phyloP scores from a whole-genome alignment of 92 coral and sea anemone species.

The Epizoanthus ramosus region DNA sequence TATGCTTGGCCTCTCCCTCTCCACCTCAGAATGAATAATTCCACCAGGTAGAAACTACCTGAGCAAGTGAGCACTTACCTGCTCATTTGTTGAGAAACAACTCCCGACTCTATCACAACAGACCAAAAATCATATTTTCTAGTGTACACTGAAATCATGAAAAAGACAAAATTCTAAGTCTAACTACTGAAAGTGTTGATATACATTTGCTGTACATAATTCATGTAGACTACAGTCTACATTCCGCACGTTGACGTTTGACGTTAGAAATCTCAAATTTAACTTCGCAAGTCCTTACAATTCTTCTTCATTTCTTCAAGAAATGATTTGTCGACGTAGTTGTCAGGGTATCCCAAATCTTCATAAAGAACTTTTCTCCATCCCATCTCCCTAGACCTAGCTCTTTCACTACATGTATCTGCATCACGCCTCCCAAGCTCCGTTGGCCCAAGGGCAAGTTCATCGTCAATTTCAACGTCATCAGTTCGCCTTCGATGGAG shows the following conservation, averaged over 20 bases:
- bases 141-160: conserved; percentile 72
- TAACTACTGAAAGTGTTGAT: no score
- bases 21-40: no score
- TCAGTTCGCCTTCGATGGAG: not conserved
- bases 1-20: no score
- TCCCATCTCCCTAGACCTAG: conserved; percentile 35
- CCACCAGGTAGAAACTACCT: no score
- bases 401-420: not conserved
- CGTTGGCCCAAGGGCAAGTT: no score
- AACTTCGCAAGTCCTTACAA: conserved; percentile 56
- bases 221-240: no score
- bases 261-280: no score
- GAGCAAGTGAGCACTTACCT: conserved; percentile 63
- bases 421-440: not conserved
- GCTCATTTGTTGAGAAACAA: conserved; percentile 95
- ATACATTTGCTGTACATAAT: no score
- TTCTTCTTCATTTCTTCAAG: conserved; percentile 92
- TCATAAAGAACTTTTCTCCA: conserved; percentile 95
- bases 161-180: not conserved
- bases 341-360: conserved; percentile 90
- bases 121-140: conserved; percentile 88
- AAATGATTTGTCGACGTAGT: conserved; percentile 95
- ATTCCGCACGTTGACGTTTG: no score
- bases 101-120: conserved; percentile 86
- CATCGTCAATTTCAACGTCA: not conserved